Evolutionary conservation across 2,113 vertebrate species (phyloP).

Genomic region (Mus musculus): GRCm39 chr16:57211001-57211500

Average conservation of each 20-base stretch:
- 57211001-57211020: constrained; percentile 25
- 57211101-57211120: constrained; percentile 28
- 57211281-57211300: not conserved
- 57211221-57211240: not conserved
- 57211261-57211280: not conserved
- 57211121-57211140: not conserved
- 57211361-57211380: not conserved
- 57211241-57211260: not conserved
- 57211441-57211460: not conserved
- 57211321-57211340: not conserved
- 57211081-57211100: not conserved
- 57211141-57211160: constrained; percentile 5
- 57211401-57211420: not conserved
- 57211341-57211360: not conserved
- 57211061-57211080: constrained; percentile 19
- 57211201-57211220: not conserved
- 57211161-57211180: not conserved
- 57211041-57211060: not conserved
- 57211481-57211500: too few species aligned
- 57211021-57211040: constrained; percentile 54
- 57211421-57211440: not conserved
- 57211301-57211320: not conserved
- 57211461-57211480: too few species aligned
- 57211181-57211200: not conserved
- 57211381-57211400: not conserved